A percentile compares a stretch with the other conserved stretches of the same genome.
These are phyloP conservation scores for Sitophilus oryzae DNA, from an alignment of 1,140 invertebrate species.

Conservation along the genomic window DNA sequence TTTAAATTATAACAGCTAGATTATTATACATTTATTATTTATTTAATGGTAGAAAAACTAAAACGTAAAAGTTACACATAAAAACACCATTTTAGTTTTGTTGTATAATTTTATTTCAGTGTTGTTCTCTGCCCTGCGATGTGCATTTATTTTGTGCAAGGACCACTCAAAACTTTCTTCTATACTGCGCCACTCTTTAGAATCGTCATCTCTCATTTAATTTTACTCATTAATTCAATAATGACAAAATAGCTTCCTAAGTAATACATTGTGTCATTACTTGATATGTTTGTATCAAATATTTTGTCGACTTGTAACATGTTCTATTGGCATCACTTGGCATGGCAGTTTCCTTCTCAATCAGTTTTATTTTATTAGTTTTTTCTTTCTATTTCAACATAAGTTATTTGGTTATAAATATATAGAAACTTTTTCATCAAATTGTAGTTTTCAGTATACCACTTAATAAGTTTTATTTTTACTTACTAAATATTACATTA, in stretches of 20 bases:
- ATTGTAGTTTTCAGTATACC: too few relatives aligned
- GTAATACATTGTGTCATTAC: too few relatives aligned
- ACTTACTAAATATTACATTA: too few relatives aligned
- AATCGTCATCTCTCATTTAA: conserved; percentile 12
- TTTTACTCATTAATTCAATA: too few relatives aligned
- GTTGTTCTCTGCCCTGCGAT: conserved; percentile 39
- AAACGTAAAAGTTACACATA: background rate
- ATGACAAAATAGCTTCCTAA: too few relatives aligned
- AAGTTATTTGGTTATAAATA: too few relatives aligned
- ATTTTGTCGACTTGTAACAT: conserved; percentile 1
- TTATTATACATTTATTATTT: background rate
- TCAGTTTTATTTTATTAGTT: conserved; percentile 37
- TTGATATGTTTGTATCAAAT: too few relatives aligned
- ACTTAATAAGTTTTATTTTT: too few relatives aligned
- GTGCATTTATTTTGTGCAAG: conserved; percentile 51
- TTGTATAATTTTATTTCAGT: conserved; percentile 4
- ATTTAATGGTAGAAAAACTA: background rate
- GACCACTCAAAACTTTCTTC: conserved; percentile 68
- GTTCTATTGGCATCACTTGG: conserved; percentile 16
- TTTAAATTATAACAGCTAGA: too few relatives aligned
- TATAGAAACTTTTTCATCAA: too few relatives aligned
- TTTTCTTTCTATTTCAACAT: background rate
- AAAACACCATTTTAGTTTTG: conserved; percentile 9
- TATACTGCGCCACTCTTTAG: conserved; percentile 43
- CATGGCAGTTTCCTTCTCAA: conserved; percentile 13